Evolutionary conservation across 2,888 invertebrate genomes (phyloP).

Genomic region (Meghimatium bilineatum): DNA sequence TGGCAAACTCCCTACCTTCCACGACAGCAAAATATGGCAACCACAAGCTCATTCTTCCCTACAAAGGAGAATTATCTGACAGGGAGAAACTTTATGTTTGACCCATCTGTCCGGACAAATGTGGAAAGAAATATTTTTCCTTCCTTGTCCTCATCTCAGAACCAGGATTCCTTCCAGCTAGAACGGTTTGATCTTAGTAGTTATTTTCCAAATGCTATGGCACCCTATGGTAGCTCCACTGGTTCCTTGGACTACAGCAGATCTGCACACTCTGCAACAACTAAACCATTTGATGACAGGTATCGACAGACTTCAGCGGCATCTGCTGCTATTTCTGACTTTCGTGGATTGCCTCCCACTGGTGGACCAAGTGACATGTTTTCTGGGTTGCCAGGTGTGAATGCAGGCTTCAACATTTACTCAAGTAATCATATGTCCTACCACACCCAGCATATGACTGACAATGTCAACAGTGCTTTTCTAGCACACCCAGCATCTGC

Average conservation of each 20-base stretch:
- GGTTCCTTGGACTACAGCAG: conserved; percentile 68
- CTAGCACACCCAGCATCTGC: conserved; percentile 63
- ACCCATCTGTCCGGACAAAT: conserved; percentile 60
- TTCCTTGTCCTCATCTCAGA: conserved; percentile 61
- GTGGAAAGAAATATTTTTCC: conserved; percentile 71
- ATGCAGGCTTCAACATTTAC: conserved; percentile 72
- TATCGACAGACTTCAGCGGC: conserved; percentile 65
- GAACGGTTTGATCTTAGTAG: conserved; percentile 70
- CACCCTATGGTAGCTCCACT: conserved; percentile 61
- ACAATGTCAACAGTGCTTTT: conserved; percentile 71
- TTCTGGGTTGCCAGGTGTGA: conserved; percentile 64
- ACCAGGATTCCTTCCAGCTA: conserved; percentile 59
- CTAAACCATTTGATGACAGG: conserved; percentile 74
- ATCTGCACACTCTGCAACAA: conserved; percentile 61
- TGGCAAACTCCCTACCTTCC: conserved; percentile 71
- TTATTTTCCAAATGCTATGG: conserved; percentile 59
- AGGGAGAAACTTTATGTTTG: conserved; percentile 70
- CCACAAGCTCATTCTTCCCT: conserved; percentile 60
- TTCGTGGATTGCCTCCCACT: conserved; percentile 70
- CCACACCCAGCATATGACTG: conserved; percentile 68
- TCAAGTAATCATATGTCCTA: conserved; percentile 73
- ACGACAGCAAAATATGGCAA: conserved; percentile 63
- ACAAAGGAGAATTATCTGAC: conserved; percentile 69
- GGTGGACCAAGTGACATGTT: conserved; percentile 70
- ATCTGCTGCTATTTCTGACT: conserved; percentile 66